These are phyloP conservation scores for Periophthalmus modestus DNA, from an alignment of 2,113 vertebrate species.

Conservation along the genomic window DNA sequence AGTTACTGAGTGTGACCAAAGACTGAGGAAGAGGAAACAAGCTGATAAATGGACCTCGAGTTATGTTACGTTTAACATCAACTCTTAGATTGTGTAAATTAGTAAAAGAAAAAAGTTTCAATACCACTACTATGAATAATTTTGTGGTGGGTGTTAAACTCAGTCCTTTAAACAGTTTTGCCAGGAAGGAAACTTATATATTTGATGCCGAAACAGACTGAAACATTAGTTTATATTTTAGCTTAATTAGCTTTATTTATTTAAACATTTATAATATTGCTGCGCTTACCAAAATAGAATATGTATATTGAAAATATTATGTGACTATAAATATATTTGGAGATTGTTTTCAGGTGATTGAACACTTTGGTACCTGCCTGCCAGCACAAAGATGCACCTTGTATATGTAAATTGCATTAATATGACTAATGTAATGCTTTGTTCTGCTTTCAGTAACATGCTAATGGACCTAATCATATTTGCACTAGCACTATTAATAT, in stretches of 20 bases:
- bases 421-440: conserved; percentile 32
- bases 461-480: conserved; percentile 70
- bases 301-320: conserved; percentile 7
- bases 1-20: conserved; percentile 52
- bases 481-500: conserved; percentile 67
- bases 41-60: conserved; percentile 13
- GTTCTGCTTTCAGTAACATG: conserved; percentile 42
- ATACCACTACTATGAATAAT: background rate
- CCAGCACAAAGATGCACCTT: conserved; percentile 56
- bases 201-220: conserved; percentile 11
- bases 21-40: conserved; percentile 24
- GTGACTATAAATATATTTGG: background rate
- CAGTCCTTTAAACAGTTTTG: background rate
- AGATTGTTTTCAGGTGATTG: conserved; percentile 3
- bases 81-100: background rate
- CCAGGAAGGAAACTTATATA: conserved; percentile 1
- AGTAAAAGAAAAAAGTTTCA: no score
- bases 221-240: conserved; percentile 6
- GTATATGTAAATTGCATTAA: conserved; percentile 44
- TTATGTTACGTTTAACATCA: background rate
- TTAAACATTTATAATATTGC: background rate
- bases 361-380: conserved; percentile 1
- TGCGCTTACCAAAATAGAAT: conserved; percentile 7
- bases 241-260: conserved; percentile 8
- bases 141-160: conserved; percentile 19